Percentiles rank a stretch among this genome's conserved stretches.
These are phyloP conservation scores for Agonopterix alstromeriana DNA, from an alignment of 2,888 invertebrate species.

Conservation along the genomic window DNA sequence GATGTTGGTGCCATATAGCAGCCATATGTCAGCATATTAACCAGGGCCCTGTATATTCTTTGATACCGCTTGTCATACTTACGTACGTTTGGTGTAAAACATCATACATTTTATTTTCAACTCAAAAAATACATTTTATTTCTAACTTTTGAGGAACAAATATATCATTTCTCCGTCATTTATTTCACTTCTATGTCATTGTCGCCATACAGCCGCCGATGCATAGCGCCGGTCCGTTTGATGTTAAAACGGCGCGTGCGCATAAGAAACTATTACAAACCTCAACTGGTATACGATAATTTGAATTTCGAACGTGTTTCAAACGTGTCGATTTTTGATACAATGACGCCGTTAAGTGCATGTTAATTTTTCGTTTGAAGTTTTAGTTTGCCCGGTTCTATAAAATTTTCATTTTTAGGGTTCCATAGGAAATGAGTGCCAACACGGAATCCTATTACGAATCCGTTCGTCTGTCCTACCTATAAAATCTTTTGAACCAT, in stretches of 20 bases:
- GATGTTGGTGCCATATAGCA: too few relatives aligned
- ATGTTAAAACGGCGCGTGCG: conserved; percentile 50
- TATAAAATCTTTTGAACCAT: too few relatives aligned
- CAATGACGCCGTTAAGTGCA: conserved; percentile 2
- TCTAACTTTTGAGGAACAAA: background rate
- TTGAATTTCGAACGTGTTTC: conserved; percentile 28
- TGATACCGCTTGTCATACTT: too few relatives aligned
- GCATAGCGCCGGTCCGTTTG: conserved; percentile 34
- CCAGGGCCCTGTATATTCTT: too few relatives aligned
- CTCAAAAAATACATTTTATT: too few relatives aligned
- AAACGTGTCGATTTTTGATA: conserved; percentile 6
- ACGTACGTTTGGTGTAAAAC: too few relatives aligned
- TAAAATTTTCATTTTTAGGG: background rate
- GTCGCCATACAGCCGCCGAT: conserved; percentile 33
- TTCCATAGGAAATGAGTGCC: too few relatives aligned
- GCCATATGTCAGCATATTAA: too few relatives aligned
- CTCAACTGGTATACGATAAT: conserved; percentile 31
- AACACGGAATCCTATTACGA: too few relatives aligned
- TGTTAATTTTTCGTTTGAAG: conserved; percentile 1
- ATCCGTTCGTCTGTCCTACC: too few relatives aligned
- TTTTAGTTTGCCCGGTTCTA: background rate
- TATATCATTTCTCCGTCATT: conserved; percentile 13
- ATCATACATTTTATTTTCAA: too few relatives aligned
- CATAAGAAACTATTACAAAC: conserved; percentile 40
- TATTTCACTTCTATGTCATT: conserved; percentile 24